Conservation (phyloP, 1,140 invertebrate species). For the Phthorimaea operculella region DNA sequence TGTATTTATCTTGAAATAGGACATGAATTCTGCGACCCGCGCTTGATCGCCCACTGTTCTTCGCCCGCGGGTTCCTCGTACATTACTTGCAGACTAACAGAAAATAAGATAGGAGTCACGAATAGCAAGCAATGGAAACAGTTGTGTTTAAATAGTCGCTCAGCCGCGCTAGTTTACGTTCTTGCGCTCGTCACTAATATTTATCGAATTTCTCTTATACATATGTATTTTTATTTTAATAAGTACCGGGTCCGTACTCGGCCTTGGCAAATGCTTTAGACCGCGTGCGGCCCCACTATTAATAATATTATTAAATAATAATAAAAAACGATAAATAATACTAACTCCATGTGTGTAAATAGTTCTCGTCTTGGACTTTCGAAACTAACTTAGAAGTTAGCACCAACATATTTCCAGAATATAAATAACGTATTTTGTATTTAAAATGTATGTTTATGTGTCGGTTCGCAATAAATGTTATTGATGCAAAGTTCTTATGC, state of each 20-base stretch:
- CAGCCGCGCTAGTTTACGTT: no score
- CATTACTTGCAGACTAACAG: no score
- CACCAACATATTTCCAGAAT: constrained; percentile 18
- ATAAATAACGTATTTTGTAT: constrained; percentile 23
- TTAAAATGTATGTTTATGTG: constrained; percentile 21
- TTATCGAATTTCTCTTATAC: background rate
- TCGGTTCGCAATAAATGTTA: constrained; percentile 15
- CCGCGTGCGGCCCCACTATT: no score
- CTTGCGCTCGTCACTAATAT: background rate
- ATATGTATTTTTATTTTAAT: background rate
- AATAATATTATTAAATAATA: no score
- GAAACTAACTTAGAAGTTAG: constrained; percentile 7
- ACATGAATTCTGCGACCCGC: no score
- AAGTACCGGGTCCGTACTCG: background rate
- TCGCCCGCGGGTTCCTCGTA: no score
- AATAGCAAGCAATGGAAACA: no score
- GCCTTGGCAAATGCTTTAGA: no score
- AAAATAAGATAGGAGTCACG: no score
- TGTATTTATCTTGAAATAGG: no score
- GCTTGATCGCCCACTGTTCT: no score
- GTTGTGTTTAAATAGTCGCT: no score
- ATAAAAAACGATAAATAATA: background rate
- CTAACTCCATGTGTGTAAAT: background rate
- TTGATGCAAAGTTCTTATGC: constrained; percentile 17
- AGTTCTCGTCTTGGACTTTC: background rate